Conservation (phyloP, 2,797 vertebrate species). For the Hylomyscus alleni region DNA sequence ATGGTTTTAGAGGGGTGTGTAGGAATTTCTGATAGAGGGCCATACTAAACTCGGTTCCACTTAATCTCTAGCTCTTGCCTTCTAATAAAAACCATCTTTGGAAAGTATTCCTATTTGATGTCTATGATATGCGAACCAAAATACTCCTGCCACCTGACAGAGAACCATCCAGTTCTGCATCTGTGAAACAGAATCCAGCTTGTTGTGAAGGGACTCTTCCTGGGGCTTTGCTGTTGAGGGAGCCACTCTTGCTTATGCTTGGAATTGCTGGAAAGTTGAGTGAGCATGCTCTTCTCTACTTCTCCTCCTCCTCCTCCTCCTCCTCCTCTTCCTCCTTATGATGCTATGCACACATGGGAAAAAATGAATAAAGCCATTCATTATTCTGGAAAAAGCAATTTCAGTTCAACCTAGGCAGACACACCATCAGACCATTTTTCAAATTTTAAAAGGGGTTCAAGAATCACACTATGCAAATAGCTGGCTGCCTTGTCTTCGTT, state of each 20-base stretch:
- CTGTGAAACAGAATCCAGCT: background rate
- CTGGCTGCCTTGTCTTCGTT: background rate
- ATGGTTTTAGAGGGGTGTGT: background rate
- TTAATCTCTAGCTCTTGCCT: too few species aligned
- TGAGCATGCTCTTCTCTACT: background rate
- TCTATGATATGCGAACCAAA: background rate
- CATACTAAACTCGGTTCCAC: background rate
- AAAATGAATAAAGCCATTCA: background rate
- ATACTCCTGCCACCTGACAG: background rate
- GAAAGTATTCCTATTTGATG: background rate
- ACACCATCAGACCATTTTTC: background rate
- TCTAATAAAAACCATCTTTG: background rate
- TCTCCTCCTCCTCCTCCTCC: background rate
- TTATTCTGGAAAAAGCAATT: background rate
- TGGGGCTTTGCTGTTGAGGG: background rate
- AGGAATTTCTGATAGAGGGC: background rate
- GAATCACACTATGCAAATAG: background rate
- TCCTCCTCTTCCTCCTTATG: background rate
- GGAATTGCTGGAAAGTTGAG: conserved; percentile 3
- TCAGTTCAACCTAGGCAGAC: background rate
- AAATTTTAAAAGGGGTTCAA: background rate
- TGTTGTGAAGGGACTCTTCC: background rate
- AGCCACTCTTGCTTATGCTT: background rate
- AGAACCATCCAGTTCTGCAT: background rate
- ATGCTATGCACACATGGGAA: background rate